Conservation (phyloP, 1,140 invertebrate genomes). For the Orussus abietinus region DNA sequence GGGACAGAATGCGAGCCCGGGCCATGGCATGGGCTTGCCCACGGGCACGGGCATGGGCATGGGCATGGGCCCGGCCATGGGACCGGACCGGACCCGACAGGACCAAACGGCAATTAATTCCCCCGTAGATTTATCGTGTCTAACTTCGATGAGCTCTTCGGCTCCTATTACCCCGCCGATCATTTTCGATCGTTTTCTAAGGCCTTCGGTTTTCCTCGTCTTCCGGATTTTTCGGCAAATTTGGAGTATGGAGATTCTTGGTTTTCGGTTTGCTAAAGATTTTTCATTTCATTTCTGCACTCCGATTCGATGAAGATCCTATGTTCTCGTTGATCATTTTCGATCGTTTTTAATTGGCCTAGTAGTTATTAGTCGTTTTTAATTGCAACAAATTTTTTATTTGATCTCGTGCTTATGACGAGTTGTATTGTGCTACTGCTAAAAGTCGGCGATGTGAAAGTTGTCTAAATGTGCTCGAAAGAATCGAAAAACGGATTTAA, state of each 20-base stretch:
- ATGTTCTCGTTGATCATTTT: neutral
- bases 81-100: constrained; percentile 33
- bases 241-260: too few species aligned
- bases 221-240: too few species aligned
- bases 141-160: constrained; percentile 30
- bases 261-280: too few species aligned
- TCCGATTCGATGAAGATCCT: constrained; percentile 1
- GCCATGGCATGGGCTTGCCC: constrained; percentile 2
- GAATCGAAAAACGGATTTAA: too few species aligned
- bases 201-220: too few species aligned
- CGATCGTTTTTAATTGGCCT: neutral
- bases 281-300: neutral
- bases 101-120: constrained; percentile 48
- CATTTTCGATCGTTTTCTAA: constrained; percentile 22
- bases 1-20: constrained; percentile 24
- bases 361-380: too few species aligned
- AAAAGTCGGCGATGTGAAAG: too few species aligned
- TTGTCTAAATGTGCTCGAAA: too few species aligned
- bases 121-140: constrained; percentile 48
- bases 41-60: constrained; percentile 7
- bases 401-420: too few species aligned
- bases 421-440: too few species aligned
- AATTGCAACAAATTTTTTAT: too few species aligned
- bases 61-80: constrained; percentile 21
- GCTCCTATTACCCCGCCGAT: constrained; percentile 32